These are phyloP conservation scores for Scalopus aquaticus DNA, from an alignment of 2,113 vertebrate species.

Conservation along the genomic window DNA sequence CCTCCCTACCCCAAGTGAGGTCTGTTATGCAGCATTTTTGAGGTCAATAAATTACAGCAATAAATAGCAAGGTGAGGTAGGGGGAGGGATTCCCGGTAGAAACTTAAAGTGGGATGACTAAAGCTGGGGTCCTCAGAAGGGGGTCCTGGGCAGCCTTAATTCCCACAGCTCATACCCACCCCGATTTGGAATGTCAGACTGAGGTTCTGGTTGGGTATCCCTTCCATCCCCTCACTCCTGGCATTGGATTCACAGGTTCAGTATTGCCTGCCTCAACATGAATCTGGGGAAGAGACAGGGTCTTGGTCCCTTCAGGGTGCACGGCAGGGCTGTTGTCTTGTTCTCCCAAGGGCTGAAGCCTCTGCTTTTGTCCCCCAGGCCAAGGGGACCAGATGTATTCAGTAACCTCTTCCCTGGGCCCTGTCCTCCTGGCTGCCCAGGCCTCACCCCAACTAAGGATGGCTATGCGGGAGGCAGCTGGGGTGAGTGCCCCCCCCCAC, in stretches of 20 bases:
- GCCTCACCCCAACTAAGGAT: background rate
- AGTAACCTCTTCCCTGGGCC: conserved; percentile 41
- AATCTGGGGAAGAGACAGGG: background rate
- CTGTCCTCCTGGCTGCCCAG: conserved; percentile 54
- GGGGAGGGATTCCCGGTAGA: conserved; percentile 66
- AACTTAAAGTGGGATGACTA: conserved; percentile 51
- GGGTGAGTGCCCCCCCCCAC: background rate
- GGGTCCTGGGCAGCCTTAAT: conserved; percentile 57
- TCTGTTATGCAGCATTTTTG: conserved; percentile 71
- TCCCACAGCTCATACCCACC: conserved; percentile 31
- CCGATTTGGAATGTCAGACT: conserved; percentile 76
- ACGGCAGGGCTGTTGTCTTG: background rate
- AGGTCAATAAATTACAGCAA: conserved; percentile 77
- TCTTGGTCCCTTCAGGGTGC: conserved; percentile 52
- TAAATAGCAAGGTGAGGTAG: conserved; percentile 81
- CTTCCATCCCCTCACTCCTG: conserved; percentile 5
- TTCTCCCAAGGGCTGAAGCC: background rate
- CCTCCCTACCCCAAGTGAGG: conserved; percentile 66
- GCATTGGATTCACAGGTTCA: conserved; percentile 46
- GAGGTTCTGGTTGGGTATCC: conserved; percentile 48
- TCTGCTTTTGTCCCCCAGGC: background rate
- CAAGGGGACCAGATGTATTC: background rate
- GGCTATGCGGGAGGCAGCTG: background rate
- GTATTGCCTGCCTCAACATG: background rate
- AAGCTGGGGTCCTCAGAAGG: conserved; percentile 53